Evolutionary conservation across 2,113 vertebrate species (phyloP), one percentile per base, ranked within the genome.

Genomic region (Phainopepla nitens): DNA sequence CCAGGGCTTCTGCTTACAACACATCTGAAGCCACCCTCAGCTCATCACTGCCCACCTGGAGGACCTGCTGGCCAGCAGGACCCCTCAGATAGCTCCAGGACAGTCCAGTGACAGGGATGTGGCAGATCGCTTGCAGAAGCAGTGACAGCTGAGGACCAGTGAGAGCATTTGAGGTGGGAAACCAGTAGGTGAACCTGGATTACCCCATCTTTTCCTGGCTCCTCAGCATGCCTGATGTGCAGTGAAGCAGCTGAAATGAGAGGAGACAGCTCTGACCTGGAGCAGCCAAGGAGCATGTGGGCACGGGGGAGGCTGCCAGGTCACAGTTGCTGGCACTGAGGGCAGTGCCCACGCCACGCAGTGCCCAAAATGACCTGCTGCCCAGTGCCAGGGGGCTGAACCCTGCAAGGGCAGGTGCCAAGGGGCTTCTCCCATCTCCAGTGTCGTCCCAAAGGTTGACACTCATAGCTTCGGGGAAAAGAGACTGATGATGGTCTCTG

Each of bases 101-200:
- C 45, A 79, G 49, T 45, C n/a, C 13, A 15, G 45, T 3, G 35
- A 28, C 64, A 35, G 31, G 23, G 35, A 72, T 0, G 1, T 5
- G 33, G 16, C 44, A 82, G 23, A 72, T 24, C 4, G 0, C 9
- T 66, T 3, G 1, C 22, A 7, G 1, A 39, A 77, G 49, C 62
- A 20, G 23, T 0, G 6, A 31, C 0, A 3, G n/a, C 58, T 31
- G 42, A 54, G 15, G 27, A 54, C 8, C 0, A 0, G 6, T 15
- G 60, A 24, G 36, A 53, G 7, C 0, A 1, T 68, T 15, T 33
- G 25, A 78, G 35, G 69, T 2, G 2, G 64, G 64, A 78, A 80
- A 23, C 16, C 2, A 2, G 8, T 2, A 33, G 44, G 64, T n/a
- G 76, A 87, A 61, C 47, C 39, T 33, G 62, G 42, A 54, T 90